Conservation (phyloP, 1,140 invertebrate species). For the Drosophila equinoxialis region DNA sequence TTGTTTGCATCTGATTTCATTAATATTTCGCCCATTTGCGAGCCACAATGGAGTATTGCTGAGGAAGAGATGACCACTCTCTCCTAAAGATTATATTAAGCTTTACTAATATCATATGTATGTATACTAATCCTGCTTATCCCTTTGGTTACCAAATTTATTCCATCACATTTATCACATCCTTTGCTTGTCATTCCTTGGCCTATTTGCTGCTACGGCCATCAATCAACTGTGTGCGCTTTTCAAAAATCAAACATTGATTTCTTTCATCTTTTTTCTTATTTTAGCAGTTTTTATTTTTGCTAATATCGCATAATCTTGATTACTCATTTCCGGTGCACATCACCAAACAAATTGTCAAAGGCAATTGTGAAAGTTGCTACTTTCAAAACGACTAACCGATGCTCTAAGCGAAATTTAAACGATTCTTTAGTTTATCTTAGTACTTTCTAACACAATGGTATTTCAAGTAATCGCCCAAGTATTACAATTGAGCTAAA, state of each 20-base stretch:
- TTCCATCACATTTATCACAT: too few relatives aligned
- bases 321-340: conserved; percentile 80
- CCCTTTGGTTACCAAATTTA: too few relatives aligned
- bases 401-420: conserved; percentile 44
- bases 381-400: neutral
- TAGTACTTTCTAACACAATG: conserved; percentile 66
- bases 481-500: conserved; percentile 59
- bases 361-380: conserved; percentile 53
- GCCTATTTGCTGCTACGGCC: conserved; percentile 48
- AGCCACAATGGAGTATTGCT: too few relatives aligned
- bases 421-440: conserved; percentile 15
- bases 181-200: neutral
- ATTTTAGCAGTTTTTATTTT: conserved; percentile 50
- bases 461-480: conserved; percentile 61
- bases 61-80: too few relatives aligned
- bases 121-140: neutral
- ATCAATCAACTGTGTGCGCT: conserved; percentile 67
- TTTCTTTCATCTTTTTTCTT: neutral
- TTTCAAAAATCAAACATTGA: conserved; percentile 45
- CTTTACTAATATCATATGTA: too few relatives aligned
- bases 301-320: conserved; percentile 79
- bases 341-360: conserved; percentile 71
- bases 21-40: too few relatives aligned
- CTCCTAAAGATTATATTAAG: too few relatives aligned
- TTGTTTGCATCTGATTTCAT: conserved; percentile 54